phyloP scores from a whole-genome alignment of 2,888 invertebrate species.

The Uloborus plumipes region DNA sequence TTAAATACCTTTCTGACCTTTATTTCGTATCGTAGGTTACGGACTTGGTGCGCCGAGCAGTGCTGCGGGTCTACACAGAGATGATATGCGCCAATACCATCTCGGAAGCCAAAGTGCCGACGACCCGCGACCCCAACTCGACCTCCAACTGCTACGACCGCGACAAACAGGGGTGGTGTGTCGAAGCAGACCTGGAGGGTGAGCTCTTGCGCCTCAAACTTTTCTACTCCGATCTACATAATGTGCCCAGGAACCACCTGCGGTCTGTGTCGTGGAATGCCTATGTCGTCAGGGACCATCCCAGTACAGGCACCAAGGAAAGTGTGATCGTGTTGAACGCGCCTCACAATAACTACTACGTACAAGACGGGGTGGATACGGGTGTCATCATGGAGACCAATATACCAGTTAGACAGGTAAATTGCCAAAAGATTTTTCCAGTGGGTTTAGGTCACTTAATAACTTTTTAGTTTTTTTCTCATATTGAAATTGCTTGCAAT shows the following conservation, averaged over 20 bases:
- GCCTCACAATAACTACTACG: slow-evolving; percentile 84
- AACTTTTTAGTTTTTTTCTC: too few relatives aligned
- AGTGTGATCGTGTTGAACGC: slow-evolving; percentile 80
- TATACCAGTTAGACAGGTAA: slow-evolving; percentile 80
- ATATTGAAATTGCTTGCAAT: too few relatives aligned
- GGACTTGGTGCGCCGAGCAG: slow-evolving; percentile 67
- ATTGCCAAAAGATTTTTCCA: too few relatives aligned
- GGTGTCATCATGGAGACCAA: slow-evolving; percentile 86
- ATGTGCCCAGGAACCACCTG: slow-evolving; percentile 84
- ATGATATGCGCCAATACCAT: slow-evolving; percentile 81
- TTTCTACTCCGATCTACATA: slow-evolving; percentile 81
- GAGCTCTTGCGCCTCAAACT: slow-evolving; percentile 78
- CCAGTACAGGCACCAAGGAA: slow-evolving; percentile 75
- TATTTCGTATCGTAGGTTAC: slow-evolving; percentile 68
- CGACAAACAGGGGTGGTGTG: slow-evolving; percentile 82
- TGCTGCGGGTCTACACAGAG: slow-evolving; percentile 79
- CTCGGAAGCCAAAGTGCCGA: slow-evolving; percentile 75
- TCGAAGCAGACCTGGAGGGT: slow-evolving; percentile 83
- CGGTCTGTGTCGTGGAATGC: slow-evolving; percentile 71
- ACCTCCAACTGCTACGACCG: slow-evolving; percentile 79
- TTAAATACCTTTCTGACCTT: slow-evolving; percentile 78
- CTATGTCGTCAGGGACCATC: slow-evolving; percentile 65
- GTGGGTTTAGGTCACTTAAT: too few relatives aligned
- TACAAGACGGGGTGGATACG: slow-evolving; percentile 80
- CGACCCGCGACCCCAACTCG: slow-evolving; percentile 67